These are phyloP conservation scores for Calliphora vicina DNA, from an alignment of 1,140 invertebrate species.

Conservation along the genomic window DNA sequence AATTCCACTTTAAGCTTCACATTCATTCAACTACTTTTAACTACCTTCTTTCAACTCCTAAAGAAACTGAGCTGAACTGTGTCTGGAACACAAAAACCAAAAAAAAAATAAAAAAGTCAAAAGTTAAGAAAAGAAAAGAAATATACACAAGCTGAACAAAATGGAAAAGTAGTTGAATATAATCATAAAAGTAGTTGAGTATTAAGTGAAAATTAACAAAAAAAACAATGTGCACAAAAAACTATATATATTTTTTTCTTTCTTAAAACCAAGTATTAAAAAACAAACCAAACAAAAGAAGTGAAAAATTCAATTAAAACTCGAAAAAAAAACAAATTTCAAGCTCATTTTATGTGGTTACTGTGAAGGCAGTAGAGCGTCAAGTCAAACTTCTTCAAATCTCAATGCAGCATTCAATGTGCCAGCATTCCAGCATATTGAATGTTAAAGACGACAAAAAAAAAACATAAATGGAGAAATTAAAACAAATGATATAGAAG, in stretches of 20 bases:
- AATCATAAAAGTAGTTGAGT: slow-evolving; percentile 14
- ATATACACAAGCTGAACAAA: background rate
- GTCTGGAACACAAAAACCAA: background rate
- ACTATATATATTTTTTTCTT: background rate
- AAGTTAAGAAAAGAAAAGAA: background rate
- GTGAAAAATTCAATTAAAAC: background rate
- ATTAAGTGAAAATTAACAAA: background rate
- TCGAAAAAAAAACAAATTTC: background rate
- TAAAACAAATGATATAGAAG: too few species aligned
- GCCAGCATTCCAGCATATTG: background rate
- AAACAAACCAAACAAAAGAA: slow-evolving; percentile 4
- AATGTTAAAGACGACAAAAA: too few species aligned
- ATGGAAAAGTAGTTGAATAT: background rate
- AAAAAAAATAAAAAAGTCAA: background rate
- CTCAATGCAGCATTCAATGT: background rate
- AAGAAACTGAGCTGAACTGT: background rate
- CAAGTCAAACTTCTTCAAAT: background rate
- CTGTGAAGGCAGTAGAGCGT: background rate
- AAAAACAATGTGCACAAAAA: background rate
- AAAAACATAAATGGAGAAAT: too few species aligned
- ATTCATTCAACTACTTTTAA: background rate
- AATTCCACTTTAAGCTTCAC: background rate
- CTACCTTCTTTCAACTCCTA: background rate
- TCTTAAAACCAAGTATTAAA: background rate
- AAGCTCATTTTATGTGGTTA: background rate